A percentile compares a stretch with the other conserved stretches of the same genome.
phyloP scores from a whole-genome alignment of 1,140 invertebrate genomes.

The Euschistus heros region DNA sequence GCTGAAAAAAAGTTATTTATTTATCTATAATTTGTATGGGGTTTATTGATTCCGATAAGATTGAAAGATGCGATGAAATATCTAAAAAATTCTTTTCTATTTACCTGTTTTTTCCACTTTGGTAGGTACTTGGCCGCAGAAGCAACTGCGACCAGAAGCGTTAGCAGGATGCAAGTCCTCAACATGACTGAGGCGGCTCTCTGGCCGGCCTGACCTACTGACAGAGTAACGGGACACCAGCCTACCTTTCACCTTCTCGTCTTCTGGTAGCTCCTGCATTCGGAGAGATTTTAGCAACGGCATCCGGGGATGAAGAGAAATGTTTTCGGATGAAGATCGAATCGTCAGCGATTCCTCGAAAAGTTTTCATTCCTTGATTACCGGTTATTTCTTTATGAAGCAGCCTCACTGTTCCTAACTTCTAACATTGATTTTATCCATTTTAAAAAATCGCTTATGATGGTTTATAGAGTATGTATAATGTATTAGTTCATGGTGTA shows the following conservation, averaged over 20 bases:
- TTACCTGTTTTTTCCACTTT: slow-evolving; percentile 69
- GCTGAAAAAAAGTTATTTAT: too few relatives aligned
- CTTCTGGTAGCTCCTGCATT: not conserved
- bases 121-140: slow-evolving; percentile 46
- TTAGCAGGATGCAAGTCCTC: slow-evolving; percentile 4
- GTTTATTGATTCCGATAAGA: too few relatives aligned
- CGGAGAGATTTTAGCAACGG: not conserved
- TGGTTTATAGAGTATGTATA: too few relatives aligned
- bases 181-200: not conserved
- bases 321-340: not conserved
- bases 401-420: too few relatives aligned
- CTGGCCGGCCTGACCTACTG: not conserved
- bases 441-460: too few relatives aligned
- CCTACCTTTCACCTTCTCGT: slow-evolving; percentile 1
- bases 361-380: not conserved
- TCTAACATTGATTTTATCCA: too few relatives aligned
- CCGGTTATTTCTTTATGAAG: too few relatives aligned
- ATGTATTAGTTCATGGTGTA: too few relatives aligned
- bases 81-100: not conserved
- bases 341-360: not conserved
- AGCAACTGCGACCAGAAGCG: slow-evolving; percentile 5
- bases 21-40: too few relatives aligned
- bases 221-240: not conserved
- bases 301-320: too few relatives aligned
- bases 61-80: too few relatives aligned